A percentile compares a stretch with the other conserved stretches of the same genome.
Conservation (phyloP, 2,888 invertebrate species). For the Omphaloscelis lunosa region DNA sequence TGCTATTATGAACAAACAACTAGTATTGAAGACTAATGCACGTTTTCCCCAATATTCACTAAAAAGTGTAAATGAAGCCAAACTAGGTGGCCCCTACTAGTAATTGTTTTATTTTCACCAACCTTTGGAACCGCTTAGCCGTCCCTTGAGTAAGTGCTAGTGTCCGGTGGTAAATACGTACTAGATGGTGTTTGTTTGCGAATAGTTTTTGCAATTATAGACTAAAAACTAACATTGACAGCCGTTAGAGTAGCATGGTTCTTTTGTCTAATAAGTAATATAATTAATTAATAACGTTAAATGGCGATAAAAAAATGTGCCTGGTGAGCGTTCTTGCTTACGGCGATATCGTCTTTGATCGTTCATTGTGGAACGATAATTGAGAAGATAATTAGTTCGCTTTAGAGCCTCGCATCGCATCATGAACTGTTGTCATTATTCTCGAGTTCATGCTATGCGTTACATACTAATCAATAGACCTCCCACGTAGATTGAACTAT, state of each 20-base stretch:
- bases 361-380: slow-evolving; percentile 6
- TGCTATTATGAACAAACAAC: too few relatives aligned
- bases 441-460: neutral
- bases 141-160: too few relatives aligned
- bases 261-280: neutral
- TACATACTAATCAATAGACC: slow-evolving; percentile 14
- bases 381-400: slow-evolving; percentile 7
- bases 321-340: neutral
- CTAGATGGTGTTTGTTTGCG: neutral
- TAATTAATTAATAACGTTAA: neutral
- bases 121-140: too few relatives aligned
- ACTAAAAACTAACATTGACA: neutral
- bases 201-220: neutral
- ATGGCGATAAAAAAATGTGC: neutral
- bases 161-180: neutral
- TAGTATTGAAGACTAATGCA: too few relatives aligned
- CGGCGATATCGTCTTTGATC: neutral
- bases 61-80: too few relatives aligned
- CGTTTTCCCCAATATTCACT: too few relatives aligned
- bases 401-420: neutral
- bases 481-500: neutral
- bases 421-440: slow-evolving; percentile 8
- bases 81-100: too few relatives aligned
- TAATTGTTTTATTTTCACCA: too few relatives aligned
- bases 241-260: neutral